Evolutionary conservation across 2,888 invertebrate genomes (phyloP).

Genomic region (Sympetrum striolatum): DNA sequence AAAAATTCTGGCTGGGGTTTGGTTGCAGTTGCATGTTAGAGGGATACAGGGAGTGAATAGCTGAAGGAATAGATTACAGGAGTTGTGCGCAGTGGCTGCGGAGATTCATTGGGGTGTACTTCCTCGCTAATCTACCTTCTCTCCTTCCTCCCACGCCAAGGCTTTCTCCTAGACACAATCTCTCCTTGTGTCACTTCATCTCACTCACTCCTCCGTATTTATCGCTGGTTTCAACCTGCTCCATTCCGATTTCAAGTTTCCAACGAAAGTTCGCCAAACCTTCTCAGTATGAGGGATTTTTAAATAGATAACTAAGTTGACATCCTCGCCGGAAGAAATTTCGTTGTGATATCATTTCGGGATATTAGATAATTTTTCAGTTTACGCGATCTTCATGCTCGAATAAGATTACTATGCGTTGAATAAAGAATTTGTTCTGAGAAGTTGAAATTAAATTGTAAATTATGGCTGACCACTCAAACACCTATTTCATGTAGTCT

Average conservation of each 20-base stretch:
- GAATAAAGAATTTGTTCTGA: too few relatives aligned
- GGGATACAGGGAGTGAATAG: background rate
- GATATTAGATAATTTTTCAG: too few relatives aligned
- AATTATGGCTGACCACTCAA: too few relatives aligned
- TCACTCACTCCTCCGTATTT: background rate
- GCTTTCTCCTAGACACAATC: background rate
- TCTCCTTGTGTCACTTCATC: background rate
- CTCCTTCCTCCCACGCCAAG: background rate
- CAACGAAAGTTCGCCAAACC: background rate
- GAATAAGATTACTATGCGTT: too few relatives aligned
- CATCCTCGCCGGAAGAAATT: too few relatives aligned
- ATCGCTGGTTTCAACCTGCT: background rate
- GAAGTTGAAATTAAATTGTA: too few relatives aligned
- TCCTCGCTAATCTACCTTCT: background rate
- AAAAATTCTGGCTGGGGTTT: too few relatives aligned
- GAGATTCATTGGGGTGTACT: conserved; percentile 8
- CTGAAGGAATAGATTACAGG: conserved; percentile 6
- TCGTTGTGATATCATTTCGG: too few relatives aligned
- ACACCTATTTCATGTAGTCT: accelerated
- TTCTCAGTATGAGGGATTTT: too few relatives aligned
- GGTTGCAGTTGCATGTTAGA: background rate
- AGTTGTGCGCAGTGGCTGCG: background rate
- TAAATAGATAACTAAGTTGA: too few relatives aligned
- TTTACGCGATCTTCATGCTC: too few relatives aligned
- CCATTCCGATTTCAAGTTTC: background rate